Percentiles rank a stretch among this genome's conserved stretches.
phyloP scores from a whole-genome alignment of 2,113 vertebrate genomes.

The Mus spicilegus region DNA sequence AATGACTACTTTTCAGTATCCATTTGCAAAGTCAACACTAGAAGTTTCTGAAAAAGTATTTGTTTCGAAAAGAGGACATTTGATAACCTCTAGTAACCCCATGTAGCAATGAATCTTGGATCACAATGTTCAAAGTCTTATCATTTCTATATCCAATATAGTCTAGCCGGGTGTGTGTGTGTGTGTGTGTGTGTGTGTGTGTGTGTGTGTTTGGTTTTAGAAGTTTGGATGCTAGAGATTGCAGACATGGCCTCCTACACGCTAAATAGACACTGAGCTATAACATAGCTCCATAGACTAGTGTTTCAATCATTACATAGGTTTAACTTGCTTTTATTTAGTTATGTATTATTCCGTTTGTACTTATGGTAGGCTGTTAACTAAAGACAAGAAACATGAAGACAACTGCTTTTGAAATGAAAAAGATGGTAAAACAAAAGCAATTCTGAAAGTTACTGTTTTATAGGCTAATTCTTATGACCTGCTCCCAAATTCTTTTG shows the following conservation, averaged over 20 bases:
- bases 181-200: not conserved
- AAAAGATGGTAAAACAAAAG: not conserved
- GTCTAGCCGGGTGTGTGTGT: not conserved
- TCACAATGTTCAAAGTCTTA: not conserved
- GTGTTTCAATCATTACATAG: not conserved
- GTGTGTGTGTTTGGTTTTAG: not conserved
- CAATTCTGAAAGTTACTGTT: not conserved
- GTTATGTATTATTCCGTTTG: not conserved
- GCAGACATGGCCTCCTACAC: not conserved
- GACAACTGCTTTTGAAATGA: not conserved
- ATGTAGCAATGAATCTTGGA: not conserved
- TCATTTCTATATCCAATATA: not conserved
- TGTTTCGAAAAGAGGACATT: not conserved
- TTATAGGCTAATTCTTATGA: not conserved
- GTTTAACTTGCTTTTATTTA: constrained; percentile 18
- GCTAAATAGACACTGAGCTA: not conserved
- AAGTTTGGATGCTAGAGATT: not conserved
- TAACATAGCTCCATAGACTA: not conserved
- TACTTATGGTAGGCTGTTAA: not conserved
- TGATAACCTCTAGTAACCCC: not conserved
- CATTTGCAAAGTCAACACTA: constrained; percentile 22
- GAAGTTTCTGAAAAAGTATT: not conserved
- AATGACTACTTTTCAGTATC: not conserved
- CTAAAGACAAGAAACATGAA: not conserved
- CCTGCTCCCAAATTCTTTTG: not conserved